Conservation (phyloP, 1,140 invertebrate genomes). For the Drosophila grimshawi region DNA sequence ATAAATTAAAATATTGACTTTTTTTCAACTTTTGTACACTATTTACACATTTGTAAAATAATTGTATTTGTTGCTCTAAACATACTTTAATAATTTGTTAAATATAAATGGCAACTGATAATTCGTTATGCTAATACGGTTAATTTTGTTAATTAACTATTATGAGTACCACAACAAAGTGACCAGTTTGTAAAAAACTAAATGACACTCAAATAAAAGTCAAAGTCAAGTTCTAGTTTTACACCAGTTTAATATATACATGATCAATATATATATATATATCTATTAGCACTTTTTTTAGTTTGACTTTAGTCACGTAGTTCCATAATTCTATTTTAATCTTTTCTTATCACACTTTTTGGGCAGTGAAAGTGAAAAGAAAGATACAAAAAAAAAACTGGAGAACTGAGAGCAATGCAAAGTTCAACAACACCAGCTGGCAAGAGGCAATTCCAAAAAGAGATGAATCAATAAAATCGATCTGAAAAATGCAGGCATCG, state of each 20-base stretch:
- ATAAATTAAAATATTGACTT: too few species aligned
- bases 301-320: slow-evolving; percentile 14
- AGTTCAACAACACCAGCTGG: slow-evolving; percentile 65
- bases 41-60: too few species aligned
- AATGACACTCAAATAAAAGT: background rate
- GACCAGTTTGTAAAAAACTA: background rate
- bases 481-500: slow-evolving; percentile 2
- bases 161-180: background rate
- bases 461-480: background rate
- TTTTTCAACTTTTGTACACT: too few species aligned
- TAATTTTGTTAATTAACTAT: slow-evolving; percentile 10
- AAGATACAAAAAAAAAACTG: background rate
- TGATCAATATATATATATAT: background rate
- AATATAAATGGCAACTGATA: background rate
- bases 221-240: background rate
- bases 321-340: background rate
- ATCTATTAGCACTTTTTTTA: slow-evolving; percentile 34
- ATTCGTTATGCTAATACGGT: slow-evolving; percentile 11
- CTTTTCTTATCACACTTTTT: background rate
- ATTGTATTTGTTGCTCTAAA: too few species aligned
- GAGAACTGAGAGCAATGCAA: slow-evolving; percentile 40
- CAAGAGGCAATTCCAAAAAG: slow-evolving; percentile 9
- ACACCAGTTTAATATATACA: too few species aligned
- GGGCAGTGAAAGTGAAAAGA: slow-evolving; percentile 42
- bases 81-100: too few species aligned